Evolutionary conservation across 1,140 invertebrate species (phyloP).

Genomic region (Myzus persicae): DNA sequence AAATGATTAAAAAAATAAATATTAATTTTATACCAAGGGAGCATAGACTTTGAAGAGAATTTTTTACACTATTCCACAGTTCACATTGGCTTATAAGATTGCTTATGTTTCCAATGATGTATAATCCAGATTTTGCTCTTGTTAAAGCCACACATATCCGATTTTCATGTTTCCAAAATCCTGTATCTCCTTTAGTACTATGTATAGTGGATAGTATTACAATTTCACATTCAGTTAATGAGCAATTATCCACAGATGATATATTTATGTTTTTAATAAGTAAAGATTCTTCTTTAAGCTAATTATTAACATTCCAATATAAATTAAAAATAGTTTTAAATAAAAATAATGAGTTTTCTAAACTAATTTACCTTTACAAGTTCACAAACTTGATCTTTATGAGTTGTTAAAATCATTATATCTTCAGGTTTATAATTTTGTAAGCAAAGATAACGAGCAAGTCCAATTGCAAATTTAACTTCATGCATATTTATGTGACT

Average conservation of each 20-base stretch:
- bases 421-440: slow-evolving; percentile 70
- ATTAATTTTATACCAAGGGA: slow-evolving; percentile 63
- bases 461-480: slow-evolving; percentile 67
- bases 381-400: slow-evolving; percentile 68
- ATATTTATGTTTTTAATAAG: slow-evolving; percentile 67
- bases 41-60: slow-evolving; percentile 65
- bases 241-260: slow-evolving; percentile 81
- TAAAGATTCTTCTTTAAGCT: slow-evolving; percentile 57
- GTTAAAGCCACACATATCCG: slow-evolving; percentile 86
- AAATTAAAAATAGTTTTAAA: background rate
- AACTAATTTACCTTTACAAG: slow-evolving; percentile 60
- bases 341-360: background rate
- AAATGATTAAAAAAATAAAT: background rate
- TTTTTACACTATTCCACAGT: slow-evolving; percentile 68
- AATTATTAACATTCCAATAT: background rate
- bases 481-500: slow-evolving; percentile 69
- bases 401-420: slow-evolving; percentile 75
- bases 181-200: slow-evolving; percentile 76
- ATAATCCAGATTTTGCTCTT: slow-evolving; percentile 76
- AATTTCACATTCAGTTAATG: slow-evolving; percentile 87
- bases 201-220: slow-evolving; percentile 84
- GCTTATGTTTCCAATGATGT: slow-evolving; percentile 74
- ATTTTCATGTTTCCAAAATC: slow-evolving; percentile 80
- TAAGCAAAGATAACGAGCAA: slow-evolving; percentile 70
- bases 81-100: slow-evolving; percentile 65